Evolutionary conservation across 2,113 vertebrate species (phyloP).

Genomic region (Lontra canadensis): DNA sequence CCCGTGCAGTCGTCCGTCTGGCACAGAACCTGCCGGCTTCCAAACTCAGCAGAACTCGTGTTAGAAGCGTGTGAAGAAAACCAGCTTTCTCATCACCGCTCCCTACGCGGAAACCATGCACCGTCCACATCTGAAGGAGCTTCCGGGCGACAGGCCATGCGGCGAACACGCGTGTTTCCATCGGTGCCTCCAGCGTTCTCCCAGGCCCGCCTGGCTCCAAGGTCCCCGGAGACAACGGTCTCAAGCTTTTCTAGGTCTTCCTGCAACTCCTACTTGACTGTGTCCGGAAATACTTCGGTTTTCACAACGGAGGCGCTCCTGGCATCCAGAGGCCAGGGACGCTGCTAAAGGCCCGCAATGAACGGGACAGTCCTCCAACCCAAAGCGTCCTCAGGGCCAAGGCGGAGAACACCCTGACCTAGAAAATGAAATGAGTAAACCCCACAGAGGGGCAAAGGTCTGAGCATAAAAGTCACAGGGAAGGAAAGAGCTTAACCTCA

Average conservation of each 20-base stretch:
- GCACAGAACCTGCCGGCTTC: neutral
- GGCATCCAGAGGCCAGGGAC: too few relatives aligned
- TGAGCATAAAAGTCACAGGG: neutral
- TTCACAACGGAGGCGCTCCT: neutral
- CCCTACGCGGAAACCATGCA: too few relatives aligned
- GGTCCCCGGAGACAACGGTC: neutral
- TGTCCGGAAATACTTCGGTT: neutral
- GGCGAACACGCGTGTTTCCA: too few relatives aligned
- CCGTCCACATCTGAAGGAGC: neutral
- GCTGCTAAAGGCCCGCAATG: too few relatives aligned
- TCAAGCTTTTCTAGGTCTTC: neutral
- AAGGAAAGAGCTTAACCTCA: neutral
- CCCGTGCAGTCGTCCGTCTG: neutral
- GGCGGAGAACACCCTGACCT: neutral
- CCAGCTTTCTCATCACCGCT: neutral
- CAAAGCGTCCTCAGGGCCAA: neutral
- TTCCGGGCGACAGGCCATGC: neutral
- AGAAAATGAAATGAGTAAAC: neutral
- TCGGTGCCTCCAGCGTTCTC: accelerated
- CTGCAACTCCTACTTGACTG: neutral
- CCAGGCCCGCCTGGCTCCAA: neutral
- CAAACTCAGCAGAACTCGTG: neutral
- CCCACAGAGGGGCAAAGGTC: neutral
- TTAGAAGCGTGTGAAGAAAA: neutral
- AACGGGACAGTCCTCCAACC: too few relatives aligned